phyloP scores from a whole-genome alignment of 2,113 vertebrate genomes.

The Strix uralensis region DNA sequence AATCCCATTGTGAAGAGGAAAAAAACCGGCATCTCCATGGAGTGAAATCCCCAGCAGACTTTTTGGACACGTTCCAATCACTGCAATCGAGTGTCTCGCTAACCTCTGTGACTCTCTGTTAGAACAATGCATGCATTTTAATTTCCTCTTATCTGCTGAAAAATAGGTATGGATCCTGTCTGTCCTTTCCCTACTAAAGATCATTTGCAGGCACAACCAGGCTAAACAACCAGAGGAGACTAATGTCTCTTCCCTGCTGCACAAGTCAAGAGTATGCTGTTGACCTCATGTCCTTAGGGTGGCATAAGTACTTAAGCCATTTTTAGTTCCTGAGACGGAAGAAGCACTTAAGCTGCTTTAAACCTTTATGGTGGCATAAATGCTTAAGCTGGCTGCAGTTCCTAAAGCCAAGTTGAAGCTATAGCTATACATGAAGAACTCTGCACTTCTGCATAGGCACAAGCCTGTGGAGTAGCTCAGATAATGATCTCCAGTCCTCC shows the following conservation, averaged over 20 bases:
- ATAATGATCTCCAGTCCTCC: background rate
- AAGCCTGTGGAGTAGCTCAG: background rate
- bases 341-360: constrained; percentile 50
- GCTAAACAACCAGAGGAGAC: background rate
- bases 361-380: constrained; percentile 39
- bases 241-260: background rate
- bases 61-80: background rate
- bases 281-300: constrained; percentile 6
- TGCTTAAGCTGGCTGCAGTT: constrained; percentile 10
- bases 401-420: background rate
- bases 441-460: background rate
- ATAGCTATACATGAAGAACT: background rate
- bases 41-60: constrained; percentile 9
- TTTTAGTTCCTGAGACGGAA: constrained; percentile 25
- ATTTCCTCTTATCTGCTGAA: constrained; percentile 11
- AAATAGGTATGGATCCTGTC: background rate
- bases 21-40: background rate
- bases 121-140: background rate
- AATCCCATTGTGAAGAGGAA: background rate
- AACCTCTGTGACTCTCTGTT: background rate
- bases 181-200: background rate
- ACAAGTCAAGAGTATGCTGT: background rate
- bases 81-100: background rate
- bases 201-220: background rate
- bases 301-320: constrained; percentile 47